Evolutionary conservation across 2,797 vertebrate species (phyloP).

Genomic region (Sarcophilus harrisii): DNA sequence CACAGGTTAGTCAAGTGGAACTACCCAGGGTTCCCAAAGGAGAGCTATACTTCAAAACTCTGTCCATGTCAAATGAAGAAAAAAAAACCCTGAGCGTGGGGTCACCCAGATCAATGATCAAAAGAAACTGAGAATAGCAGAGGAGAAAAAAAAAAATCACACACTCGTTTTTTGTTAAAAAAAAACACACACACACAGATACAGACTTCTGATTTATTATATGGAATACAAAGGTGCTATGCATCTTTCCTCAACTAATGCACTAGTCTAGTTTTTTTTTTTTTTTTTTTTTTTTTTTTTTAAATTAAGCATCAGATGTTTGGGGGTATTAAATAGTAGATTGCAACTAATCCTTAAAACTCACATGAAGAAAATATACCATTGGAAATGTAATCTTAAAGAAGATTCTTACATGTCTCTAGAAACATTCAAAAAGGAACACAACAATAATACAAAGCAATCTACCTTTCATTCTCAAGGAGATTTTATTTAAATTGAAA

Average conservation of each 20-base stretch:
- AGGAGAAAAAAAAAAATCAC: constrained; percentile 48
- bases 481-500: constrained; percentile 64
- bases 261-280: constrained; percentile 59
- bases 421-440: constrained; percentile 60
- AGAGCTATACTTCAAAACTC: constrained; percentile 89
- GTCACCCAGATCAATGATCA: constrained; percentile 97
- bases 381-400: constrained; percentile 59
- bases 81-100: constrained; percentile 89
- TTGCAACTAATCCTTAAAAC: constrained; percentile 47
- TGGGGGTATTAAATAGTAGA: constrained; percentile 39
- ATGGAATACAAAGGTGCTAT: constrained; percentile 80
- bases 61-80: constrained; percentile 93
- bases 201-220: constrained; percentile 79
- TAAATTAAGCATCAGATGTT: constrained; percentile 70
- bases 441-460: constrained; percentile 62
- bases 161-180: constrained; percentile 77
- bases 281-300: constrained; percentile 65
- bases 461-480: constrained; percentile 52
- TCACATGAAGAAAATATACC: constrained; percentile 38
- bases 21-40: constrained; percentile 87
- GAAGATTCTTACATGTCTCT: constrained; percentile 55
- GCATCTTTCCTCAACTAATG: constrained; percentile 53
- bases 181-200: constrained; percentile 58
- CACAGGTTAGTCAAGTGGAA: constrained; percentile 91
- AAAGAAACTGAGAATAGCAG: constrained; percentile 87